Evolutionary conservation across 2,113 vertebrate species (phyloP), one percentile per base, ranked within the genome.

Genomic region (Melanostigma gelatinosum): DNA sequence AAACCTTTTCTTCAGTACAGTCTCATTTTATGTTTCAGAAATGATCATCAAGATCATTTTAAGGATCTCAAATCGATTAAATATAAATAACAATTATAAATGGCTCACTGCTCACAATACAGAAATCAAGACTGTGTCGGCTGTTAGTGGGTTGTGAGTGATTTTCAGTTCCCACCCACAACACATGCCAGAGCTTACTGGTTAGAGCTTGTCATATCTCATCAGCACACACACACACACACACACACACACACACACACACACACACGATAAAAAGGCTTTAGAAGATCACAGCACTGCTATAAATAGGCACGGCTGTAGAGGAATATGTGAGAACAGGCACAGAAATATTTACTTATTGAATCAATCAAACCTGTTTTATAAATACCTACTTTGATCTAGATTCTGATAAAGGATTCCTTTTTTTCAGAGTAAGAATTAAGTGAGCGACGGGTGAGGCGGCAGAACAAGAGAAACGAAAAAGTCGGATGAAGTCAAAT

Each of bases 291-390:
- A 72, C 57, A 62, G 34, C 0, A 1, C 16, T 15, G 32, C 64
- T 82, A 82, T 80, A 82, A 87, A 87, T 75, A 87, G 44, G 4
- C 34, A 5, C 1, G 16, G 34, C 38, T 27, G 46, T 36, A 40
- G 54, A 71, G 46, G 18, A 63, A 72, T 38, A 12, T 77, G 44
- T 48, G 60, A 64, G 27, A 72, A 57, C 1, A 79, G 16, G 22
- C 58, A 71, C 15, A 32, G 42, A 13, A 62, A 79, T 79, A 72
- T 73, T 72, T 73, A 73, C 18, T 66, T 24, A 74, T 80, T n/a
- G 27, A 68, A 40, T 79, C 24, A 55, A 34, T 75, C 63, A 77
- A 67, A 57, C 7, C 0, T 8, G 34, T 38, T 79, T 40, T 58
- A 76, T 8, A 71, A 78, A 62, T 75, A 36, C 1, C 40, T 22